Percentiles rank a stretch among this genome's conserved stretches.
These are phyloP conservation scores for Myotis davidii DNA, from an alignment of 2,113 vertebrate genomes.

Conservation along the genomic window DNA sequence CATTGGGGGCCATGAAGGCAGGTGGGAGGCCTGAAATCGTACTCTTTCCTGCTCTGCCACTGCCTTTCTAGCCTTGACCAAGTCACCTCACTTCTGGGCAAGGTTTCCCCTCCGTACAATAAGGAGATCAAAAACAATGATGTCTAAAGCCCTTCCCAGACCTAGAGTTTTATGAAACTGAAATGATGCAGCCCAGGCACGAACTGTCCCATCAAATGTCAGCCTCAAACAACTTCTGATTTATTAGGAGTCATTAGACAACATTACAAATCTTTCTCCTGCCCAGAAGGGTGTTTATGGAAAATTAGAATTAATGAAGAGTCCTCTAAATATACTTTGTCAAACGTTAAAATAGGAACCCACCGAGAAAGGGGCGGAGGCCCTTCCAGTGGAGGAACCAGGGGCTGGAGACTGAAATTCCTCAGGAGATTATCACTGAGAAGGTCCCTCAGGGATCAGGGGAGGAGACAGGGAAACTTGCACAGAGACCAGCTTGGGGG, in stretches of 20 bases:
- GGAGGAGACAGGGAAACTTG: background rate
- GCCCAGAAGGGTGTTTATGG: background rate
- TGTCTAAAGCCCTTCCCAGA: background rate
- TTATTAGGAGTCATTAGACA: background rate
- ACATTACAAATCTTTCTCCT: background rate
- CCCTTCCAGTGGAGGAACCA: background rate
- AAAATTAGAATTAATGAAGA: constrained; percentile 14
- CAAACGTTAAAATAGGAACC: background rate
- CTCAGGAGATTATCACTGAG: background rate
- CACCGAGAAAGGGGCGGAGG: background rate
- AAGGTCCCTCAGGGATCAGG: background rate
- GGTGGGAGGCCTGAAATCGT: fast-evolving
- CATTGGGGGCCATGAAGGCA: background rate
- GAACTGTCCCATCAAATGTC: background rate
- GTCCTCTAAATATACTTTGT: background rate
- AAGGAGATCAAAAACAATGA: background rate
- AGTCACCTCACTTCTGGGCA: background rate
- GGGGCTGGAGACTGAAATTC: background rate
- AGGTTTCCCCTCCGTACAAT: fast-evolving
- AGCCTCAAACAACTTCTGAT: constrained; percentile 16
- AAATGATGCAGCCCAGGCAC: background rate
- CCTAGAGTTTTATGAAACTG: background rate
- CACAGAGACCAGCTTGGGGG: background rate
- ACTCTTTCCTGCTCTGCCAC: background rate
- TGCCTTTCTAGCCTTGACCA: background rate